These are phyloP conservation scores for Helobdella robusta DNA, from an alignment of 2,888 invertebrate species.

Conservation along the genomic window DNA sequence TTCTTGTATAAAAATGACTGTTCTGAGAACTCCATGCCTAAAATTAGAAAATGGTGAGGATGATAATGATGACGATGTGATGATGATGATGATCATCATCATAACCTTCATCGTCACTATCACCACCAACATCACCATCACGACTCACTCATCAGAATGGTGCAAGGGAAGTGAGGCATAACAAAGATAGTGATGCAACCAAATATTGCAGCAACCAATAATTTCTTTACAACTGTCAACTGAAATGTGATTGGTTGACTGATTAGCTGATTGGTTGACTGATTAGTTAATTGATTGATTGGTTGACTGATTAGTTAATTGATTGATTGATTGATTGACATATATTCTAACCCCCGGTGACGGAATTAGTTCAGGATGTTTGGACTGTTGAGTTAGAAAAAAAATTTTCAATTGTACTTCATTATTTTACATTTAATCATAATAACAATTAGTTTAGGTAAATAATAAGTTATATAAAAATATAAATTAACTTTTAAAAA, in stretches of 20 bases:
- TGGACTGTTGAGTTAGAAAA: neutral
- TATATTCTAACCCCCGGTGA: neutral
- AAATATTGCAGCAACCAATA: slow-evolving; percentile 19
- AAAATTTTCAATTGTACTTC: neutral
- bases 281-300: too few species aligned
- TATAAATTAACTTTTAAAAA: neutral
- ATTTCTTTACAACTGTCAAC: slow-evolving; percentile 20
- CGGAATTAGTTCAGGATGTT: neutral
- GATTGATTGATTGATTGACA: too few species aligned
- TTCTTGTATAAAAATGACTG: slow-evolving; percentile 25
- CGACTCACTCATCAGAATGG: slow-evolving; percentile 21
- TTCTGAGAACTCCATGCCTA: slow-evolving; percentile 24
- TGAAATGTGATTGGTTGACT: too few species aligned
- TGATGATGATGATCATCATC: neutral
- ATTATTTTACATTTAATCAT: neutral
- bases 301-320: too few species aligned
- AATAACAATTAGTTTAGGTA: too few species aligned
- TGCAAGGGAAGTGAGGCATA: slow-evolving; percentile 27
- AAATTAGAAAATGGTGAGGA: neutral
- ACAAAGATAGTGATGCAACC: slow-evolving; percentile 24
- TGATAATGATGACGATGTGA: neutral
- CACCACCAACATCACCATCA: neutral
- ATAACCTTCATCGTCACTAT: neutral
- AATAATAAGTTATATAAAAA: too few species aligned
- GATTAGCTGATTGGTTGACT: too few species aligned